Base-by-base conservation (phyloP, 2,888 invertebrate genomes). In the Chymomyza procnemis region DNA sequence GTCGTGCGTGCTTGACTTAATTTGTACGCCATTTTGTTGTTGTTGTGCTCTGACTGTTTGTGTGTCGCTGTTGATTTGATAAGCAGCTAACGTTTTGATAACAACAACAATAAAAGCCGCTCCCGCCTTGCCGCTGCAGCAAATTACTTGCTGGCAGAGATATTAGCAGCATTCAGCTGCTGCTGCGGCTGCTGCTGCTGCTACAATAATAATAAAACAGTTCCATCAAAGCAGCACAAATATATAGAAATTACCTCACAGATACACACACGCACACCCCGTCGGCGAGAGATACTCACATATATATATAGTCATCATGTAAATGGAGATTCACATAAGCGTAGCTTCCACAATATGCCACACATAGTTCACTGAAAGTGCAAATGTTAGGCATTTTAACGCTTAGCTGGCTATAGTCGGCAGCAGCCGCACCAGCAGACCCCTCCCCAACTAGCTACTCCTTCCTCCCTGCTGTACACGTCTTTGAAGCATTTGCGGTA, bases 301-400 rank as follows among this genome's bases (percentile, higher is more conserved):
- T 16, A 34, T 18, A 16, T 16, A 57, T 22, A 54, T 66, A 14
- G n/a, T 26, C 6, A 14, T 41, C 26, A n/a, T 57, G 57, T 16
- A 34, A 16, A 34, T 57, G 8, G 26, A 16, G n/a, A 16, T 21
- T 21, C 22, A n/a, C n/a, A 26, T 47, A 19, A 9, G 8, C 47
- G 18, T 12, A 46, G 34, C 34, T 41, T 21, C 46, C 47, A 22
- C 22, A 22, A 22, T 22, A 22, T n/a, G 8, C 26, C 9, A 47
- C 6, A 47, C 47, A 61, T 70, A 66, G 70, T 67, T 73, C 60
- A 73, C 64, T 70, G 73, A 76, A 76, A 80, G 76, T 75, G 79
- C 75, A 78, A 78, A 78, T 71, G 76, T 59, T 74, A 67, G 58
- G 58, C 66, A 65, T 59, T 48, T 71, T 64, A 60, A 60, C 58